These are phyloP conservation scores for Zele albiditarsus DNA, from an alignment of 2,888 invertebrate species.

Conservation along the genomic window DNA sequence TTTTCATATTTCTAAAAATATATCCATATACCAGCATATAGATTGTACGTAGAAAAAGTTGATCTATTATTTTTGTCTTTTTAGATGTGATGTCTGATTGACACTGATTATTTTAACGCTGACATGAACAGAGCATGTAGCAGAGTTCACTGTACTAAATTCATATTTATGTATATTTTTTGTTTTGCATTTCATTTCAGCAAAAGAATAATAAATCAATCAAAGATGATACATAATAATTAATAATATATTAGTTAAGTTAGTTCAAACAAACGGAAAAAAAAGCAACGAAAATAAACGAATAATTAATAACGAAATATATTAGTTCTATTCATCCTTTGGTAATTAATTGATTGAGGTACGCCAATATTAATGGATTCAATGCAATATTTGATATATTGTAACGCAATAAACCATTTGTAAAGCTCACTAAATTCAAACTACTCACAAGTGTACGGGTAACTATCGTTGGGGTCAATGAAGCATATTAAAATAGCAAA, in stretches of 20 bases:
- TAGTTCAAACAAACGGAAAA: background rate
- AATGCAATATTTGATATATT: background rate
- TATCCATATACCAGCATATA: background rate
- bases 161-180: background rate
- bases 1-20: background rate
- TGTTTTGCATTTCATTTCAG: background rate
- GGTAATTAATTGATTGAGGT: background rate
- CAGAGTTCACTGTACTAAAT: background rate
- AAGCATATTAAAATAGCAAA: background rate
- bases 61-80: background rate
- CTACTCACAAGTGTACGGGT: background rate
- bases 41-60: background rate
- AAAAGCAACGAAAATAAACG: background rate
- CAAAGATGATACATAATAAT: background rate
- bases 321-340: background rate
- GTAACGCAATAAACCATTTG: background rate
- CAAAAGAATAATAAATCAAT: background rate
- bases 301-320: background rate
- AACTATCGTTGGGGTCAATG: background rate
- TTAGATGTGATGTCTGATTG: background rate
- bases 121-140: background rate
- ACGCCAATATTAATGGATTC: background rate
- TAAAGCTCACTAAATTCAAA: constrained; percentile 1
- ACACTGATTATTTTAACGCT: background rate
- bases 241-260: constrained; percentile 18